Evolutionary conservation across 1,140 invertebrate species (phyloP).

Genomic region (Mizuhopecten yessoensis): DNA sequence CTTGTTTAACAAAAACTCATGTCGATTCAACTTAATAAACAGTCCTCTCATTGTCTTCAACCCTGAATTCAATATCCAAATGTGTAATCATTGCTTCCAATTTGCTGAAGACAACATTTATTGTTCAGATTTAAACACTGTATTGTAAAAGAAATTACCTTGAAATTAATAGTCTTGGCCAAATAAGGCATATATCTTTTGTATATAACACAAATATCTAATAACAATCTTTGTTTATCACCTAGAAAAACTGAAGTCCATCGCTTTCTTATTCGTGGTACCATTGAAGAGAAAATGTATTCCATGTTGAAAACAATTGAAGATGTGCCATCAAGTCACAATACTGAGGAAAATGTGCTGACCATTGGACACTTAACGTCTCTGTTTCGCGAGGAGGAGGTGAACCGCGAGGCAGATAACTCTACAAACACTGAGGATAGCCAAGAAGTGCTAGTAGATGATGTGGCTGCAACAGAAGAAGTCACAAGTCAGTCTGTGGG

Average conservation of each 20-base stretch:
- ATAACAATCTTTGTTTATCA: constrained; percentile 62
- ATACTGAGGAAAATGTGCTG: constrained; percentile 74
- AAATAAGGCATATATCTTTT: too few species aligned
- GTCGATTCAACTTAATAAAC: too few species aligned
- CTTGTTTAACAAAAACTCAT: too few species aligned
- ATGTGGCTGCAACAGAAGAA: neutral
- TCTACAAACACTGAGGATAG: neutral
- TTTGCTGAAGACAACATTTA: too few species aligned
- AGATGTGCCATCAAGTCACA: constrained; percentile 60
- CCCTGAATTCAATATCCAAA: too few species aligned
- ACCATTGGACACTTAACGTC: constrained; percentile 79
- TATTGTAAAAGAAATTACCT: too few species aligned
- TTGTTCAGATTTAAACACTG: too few species aligned
- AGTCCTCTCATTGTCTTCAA: too few species aligned
- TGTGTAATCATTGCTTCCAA: too few species aligned
- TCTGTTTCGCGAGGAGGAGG: constrained; percentile 73
- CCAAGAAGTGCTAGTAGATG: neutral
- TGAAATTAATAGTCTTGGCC: too few species aligned
- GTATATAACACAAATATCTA: too few species aligned
- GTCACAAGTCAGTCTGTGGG: neutral
- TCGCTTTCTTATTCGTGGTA: constrained; percentile 88
- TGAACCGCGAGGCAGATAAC: neutral
- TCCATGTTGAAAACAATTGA: constrained; percentile 76
- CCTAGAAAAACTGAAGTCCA: constrained; percentile 86
- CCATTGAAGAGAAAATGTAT: constrained; percentile 89